Conservation (phyloP, 2,888 invertebrate genomes). For the Punctoribates punctum region DNA sequence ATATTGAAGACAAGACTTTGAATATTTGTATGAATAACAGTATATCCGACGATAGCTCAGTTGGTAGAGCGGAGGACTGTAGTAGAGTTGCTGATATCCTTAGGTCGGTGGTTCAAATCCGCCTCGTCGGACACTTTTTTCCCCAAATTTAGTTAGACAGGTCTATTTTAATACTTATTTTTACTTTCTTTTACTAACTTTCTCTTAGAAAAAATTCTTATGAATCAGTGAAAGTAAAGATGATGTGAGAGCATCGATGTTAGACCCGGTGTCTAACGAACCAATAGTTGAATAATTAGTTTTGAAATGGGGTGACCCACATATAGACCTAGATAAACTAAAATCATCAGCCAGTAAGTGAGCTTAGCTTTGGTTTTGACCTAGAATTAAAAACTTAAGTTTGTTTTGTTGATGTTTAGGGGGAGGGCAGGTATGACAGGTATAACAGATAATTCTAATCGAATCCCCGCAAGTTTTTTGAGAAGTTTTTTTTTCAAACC, state of each 20-base stretch:
- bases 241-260: neutral
- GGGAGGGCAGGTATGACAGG: conserved; percentile 11
- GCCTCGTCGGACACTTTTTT: conserved; percentile 48
- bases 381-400: conserved; percentile 32
- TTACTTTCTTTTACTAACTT: neutral
- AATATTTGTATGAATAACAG: no score
- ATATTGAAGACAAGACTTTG: no score
- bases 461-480: conserved; percentile 9
- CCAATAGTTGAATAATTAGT: conserved; percentile 9
- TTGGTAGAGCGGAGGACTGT: conserved; percentile 50
- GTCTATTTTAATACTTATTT: neutral
- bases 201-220: no score
- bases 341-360: conserved; percentile 15
- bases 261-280: neutral
- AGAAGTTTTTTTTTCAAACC: neutral
- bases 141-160: no score
- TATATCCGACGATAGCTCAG: conserved; percentile 48
- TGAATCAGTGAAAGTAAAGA: neutral
- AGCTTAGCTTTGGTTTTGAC: conserved; percentile 31
- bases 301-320: conserved; percentile 31
- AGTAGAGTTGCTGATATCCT: conserved; percentile 47
- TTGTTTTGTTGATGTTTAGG: conserved; percentile 19
- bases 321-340: conserved; percentile 25
- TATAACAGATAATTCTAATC: neutral
- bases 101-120: conserved; percentile 50